phyloP scores from a whole-genome alignment of 2,797 vertebrate genomes.

The Eurystomus glaucurus region DNA sequence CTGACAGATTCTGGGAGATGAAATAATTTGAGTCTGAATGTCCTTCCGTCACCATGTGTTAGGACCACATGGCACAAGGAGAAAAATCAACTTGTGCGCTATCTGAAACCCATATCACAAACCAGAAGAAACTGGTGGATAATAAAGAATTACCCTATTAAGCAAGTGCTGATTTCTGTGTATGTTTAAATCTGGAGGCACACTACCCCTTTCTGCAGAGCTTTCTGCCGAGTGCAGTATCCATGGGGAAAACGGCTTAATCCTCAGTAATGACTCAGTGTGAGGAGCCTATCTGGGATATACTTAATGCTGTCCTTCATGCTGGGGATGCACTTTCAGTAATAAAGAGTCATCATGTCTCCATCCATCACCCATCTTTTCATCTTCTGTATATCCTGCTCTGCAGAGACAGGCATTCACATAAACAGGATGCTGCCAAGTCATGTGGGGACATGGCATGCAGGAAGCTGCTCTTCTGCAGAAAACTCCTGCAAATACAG shows the following conservation, averaged over 20 bases:
- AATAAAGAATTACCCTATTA: neutral
- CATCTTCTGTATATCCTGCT: slow-evolving; percentile 10
- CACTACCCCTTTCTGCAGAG: neutral
- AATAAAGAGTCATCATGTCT: slow-evolving; percentile 23
- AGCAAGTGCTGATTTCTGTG: neutral
- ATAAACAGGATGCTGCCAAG: slow-evolving; percentile 32
- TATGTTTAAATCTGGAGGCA: neutral
- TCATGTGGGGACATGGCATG: neutral
- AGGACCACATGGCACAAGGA: neutral
- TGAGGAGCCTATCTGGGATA: neutral
- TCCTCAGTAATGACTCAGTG: neutral
- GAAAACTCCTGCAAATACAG: neutral
- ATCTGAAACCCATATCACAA: neutral
- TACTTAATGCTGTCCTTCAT: neutral
- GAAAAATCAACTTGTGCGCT: neutral
- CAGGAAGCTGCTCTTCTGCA: neutral
- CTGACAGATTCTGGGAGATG: neutral
- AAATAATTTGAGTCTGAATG: neutral
- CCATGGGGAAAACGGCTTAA: neutral
- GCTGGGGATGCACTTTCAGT: neutral
- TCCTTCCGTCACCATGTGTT: slow-evolving; percentile 6
- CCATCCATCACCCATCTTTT: slow-evolving; percentile 3
- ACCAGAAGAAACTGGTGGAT: neutral
- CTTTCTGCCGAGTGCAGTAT: neutral
- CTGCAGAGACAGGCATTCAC: slow-evolving; percentile 27